Evolutionary conservation across 2,113 vertebrate genomes (phyloP), one percentile per base, ranked within the genome.

Genomic region (Tamias sibiricus): DNA sequence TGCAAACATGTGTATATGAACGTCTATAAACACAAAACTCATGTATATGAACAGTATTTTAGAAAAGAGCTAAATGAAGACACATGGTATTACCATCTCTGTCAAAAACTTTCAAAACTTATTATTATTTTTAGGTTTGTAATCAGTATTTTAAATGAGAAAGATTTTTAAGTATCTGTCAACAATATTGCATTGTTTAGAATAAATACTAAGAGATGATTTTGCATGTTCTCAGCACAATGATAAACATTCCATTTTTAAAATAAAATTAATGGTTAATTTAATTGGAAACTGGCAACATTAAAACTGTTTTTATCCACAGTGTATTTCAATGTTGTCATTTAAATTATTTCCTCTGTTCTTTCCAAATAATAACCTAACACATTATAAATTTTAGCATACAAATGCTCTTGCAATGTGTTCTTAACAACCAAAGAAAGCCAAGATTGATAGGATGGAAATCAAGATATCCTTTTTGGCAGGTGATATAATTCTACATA

Each of bases 321-420:
- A 72, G 62, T 91, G 10, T 19, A 69, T 91, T 88, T 95, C 57
- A 89, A 80, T 66, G 4, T 37, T 93, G 0, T 49, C 2, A 5
- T 54, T 92, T 68, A 77, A 42, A 59, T 87, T 47, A 77, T 12
- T 87, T 20, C 57, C 1, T 42, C 16, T 49, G 44, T 75, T 35
- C 7, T 90, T 86, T 91, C n/a, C n/a, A 80, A 88, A 80, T 83
- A 91, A 87, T n/a, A 84, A 1, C 6, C n/a, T 79, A 82, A 80
- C 11, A 68, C 4, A 35, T 69, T 69, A 42, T 68, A 35, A 66
- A 35, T 84, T 91, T 87, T 95, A 68, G 16, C 16, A 62, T 4
- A 28, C 44, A 75, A 88, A 37, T 2, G 8, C 1, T 84, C 6
- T 89, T 69, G 37, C 1, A 76, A 88, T 40, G 64, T 35, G 66